These are phyloP conservation scores for Okamejei kenojei DNA, from an alignment of 2,797 vertebrate genomes.

Conservation along the genomic window DNA sequence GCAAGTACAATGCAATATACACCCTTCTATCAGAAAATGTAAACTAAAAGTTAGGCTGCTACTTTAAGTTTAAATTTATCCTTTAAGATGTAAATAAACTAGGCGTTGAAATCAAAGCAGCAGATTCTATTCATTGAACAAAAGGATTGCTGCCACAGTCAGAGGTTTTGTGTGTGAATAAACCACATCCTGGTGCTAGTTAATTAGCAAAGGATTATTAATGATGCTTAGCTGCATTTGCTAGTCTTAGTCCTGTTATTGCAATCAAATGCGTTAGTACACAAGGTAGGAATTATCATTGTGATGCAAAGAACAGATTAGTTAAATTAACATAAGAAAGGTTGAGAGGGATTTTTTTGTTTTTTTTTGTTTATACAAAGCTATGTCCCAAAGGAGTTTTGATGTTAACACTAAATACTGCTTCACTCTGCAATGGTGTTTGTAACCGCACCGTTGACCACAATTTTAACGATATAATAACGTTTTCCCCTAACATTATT, in stretches of 20 bases:
- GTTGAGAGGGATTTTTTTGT: slow-evolving; percentile 17
- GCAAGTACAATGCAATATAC: slow-evolving; percentile 4
- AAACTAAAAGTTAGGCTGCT: slow-evolving; percentile 39
- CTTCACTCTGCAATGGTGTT: neutral
- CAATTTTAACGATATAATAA: neutral
- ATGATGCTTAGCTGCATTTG: slow-evolving; percentile 39
- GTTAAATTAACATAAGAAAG: slow-evolving; percentile 36
- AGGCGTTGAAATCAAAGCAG: slow-evolving; percentile 40
- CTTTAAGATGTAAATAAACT: slow-evolving; percentile 39
- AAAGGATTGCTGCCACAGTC: slow-evolving; percentile 35
- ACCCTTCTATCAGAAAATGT: slow-evolving; percentile 28
- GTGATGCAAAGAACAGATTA: slow-evolving; percentile 38
- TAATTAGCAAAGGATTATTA: slow-evolving; percentile 35
- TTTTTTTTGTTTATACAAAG: slow-evolving; percentile 37
- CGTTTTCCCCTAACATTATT: neutral
- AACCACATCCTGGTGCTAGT: slow-evolving; percentile 40
- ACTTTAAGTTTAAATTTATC: slow-evolving; percentile 40
- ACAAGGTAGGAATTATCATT: slow-evolving; percentile 31
- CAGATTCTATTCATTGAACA: slow-evolving; percentile 37
- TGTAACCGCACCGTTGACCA: neutral
- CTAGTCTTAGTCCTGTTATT: slow-evolving; percentile 46
- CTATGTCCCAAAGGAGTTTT: slow-evolving; percentile 16
- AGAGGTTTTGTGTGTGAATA: slow-evolving; percentile 40
- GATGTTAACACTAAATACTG: slow-evolving; percentile 32
- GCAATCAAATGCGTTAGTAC: slow-evolving; percentile 40